phyloP scores from a whole-genome alignment of 2,797 vertebrate genomes.

The Sternotherus odoratus region DNA sequence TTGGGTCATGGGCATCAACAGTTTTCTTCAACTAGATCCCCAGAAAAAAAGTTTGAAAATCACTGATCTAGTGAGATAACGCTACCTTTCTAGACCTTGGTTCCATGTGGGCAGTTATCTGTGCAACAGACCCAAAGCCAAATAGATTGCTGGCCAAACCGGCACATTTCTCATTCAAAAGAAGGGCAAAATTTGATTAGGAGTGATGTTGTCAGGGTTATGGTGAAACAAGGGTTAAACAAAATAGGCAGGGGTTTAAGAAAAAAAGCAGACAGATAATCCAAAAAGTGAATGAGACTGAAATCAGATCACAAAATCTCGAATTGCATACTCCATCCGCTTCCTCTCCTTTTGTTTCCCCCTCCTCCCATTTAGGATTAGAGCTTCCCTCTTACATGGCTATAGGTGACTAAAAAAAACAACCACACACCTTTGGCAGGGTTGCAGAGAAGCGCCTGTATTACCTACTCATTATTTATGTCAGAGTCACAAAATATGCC shows the following conservation, averaged over 20 bases:
- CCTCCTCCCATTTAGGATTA: background rate
- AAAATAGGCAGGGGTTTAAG: background rate
- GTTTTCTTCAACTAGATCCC: no score
- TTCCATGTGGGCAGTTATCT: background rate
- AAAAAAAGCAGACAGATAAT: rapidly evolving
- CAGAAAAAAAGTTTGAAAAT: no score
- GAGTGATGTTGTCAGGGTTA: rapidly evolving
- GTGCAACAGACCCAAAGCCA: no score
- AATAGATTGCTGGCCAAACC: background rate
- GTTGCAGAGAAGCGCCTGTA: background rate
- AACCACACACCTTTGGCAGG: background rate
- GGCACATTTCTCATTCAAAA: background rate
- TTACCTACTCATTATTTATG: no score
- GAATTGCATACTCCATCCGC: background rate
- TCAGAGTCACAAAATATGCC: rapidly evolving
- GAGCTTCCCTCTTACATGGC: background rate
- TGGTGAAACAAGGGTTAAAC: rapidly evolving
- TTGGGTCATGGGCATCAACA: no score
- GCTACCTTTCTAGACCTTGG: no score
- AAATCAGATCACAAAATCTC: background rate
- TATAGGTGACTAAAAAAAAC: background rate
- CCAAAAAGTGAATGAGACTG: background rate
- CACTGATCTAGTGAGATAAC: no score
- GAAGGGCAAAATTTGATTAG: rapidly evolving
- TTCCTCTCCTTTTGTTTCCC: background rate